Evolutionary conservation across 2,888 invertebrate species (phyloP), one percentile per base, ranked within the genome.

Genomic region (Falcaria lacertinaria): DNA sequence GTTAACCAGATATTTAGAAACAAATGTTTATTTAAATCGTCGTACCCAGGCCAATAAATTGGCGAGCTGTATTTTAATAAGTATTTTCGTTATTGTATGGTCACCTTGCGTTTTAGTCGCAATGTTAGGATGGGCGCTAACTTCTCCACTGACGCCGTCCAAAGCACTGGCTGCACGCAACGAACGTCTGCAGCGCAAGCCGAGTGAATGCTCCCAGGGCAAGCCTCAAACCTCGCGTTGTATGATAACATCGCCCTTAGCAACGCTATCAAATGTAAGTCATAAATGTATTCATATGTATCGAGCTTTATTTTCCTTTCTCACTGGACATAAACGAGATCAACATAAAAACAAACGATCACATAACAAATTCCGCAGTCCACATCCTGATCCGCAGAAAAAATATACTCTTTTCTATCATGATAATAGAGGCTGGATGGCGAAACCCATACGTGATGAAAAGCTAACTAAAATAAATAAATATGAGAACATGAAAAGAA

Each of bases 401-500:
- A 64, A 48, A 48, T 77, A 74, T 40, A 54, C 54, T 15, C 48
- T 74, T 14, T 67, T 48, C 35, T 66, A 64, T 53, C 49, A 56
- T 11, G 41, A 47, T 2, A 48, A 55, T 7, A 69, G 64, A 56
- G 73, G 75, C 8, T 73, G 78, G 72, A 50, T 73, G n/a, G 64
- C 72, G 47, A 75, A 75, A 59, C 64, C 69, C 15, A 19, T 56
- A 43, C 49, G 38, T 15, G 48, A 40, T 40, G 37, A 42, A n/a
- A n/a, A n/a, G n/a, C n/a, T n/a, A n/a, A n/a, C n/a, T n/a, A n/a
- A n/a, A n/a, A n/a, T n/a, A n/a, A n/a, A 36, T 34, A 48, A 36
- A 38, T 25, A 48, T 51, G 44, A 49, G 32, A 40, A 43, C 52
- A 43, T 40, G 7, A 14, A 34, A 34, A n/a, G 28, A 28, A 28